Evolutionary conservation across 1,140 invertebrate genomes (phyloP).

Genomic region (Bombus cullumanus): DNA sequence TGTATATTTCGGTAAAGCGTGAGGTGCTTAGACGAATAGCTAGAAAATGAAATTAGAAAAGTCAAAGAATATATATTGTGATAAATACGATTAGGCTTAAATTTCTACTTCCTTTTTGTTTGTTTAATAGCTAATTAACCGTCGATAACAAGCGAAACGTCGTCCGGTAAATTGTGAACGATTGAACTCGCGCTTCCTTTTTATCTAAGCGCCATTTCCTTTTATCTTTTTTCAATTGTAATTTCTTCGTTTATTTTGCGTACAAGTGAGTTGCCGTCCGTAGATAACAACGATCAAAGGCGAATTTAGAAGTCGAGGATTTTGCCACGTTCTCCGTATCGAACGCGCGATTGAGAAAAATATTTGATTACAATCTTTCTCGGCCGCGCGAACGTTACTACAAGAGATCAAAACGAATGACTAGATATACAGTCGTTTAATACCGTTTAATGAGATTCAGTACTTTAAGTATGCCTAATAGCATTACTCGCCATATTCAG

Average conservation of each 20-base stretch:
- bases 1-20: not conserved
- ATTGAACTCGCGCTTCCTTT: slow-evolving; percentile 7
- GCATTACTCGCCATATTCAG: slow-evolving; percentile 72
- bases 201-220: not conserved
- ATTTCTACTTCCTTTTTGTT: not conserved
- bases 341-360: slow-evolving; percentile 34
- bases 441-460: slow-evolving; percentile 60
- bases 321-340: slow-evolving; percentile 57
- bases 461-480: slow-evolving; percentile 54
- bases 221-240: slow-evolving; percentile 1
- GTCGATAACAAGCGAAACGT: slow-evolving; percentile 14
- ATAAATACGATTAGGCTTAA: not conserved
- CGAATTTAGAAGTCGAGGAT: slow-evolving; percentile 53
- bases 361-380: not conserved
- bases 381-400: slow-evolving; percentile 28
- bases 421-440: slow-evolving; percentile 48
- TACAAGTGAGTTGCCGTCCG: slow-evolving; percentile 46
- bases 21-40: not conserved
- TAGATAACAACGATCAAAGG: slow-evolving; percentile 44
- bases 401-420: slow-evolving; percentile 50
- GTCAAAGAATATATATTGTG: slow-evolving; percentile 3
- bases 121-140: not conserved
- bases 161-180: not conserved
- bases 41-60: not conserved
- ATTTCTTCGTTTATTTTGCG: slow-evolving; percentile 33